Evolutionary conservation across 2,888 invertebrate genomes (phyloP).

Genomic region (Clostera curtula): DNA sequence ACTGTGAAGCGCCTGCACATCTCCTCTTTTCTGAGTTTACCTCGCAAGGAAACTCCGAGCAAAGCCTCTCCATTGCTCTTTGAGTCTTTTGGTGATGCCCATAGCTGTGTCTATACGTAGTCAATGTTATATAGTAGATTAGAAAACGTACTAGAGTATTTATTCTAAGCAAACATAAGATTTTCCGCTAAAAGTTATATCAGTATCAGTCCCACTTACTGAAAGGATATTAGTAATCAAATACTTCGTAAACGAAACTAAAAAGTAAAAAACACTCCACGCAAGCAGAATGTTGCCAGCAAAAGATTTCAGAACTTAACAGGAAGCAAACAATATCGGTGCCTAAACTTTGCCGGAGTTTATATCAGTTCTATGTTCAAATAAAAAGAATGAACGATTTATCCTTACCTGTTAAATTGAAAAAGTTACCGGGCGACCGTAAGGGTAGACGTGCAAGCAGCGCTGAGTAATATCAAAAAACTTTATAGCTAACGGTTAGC

Average conservation of each 20-base stretch:
- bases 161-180: no score
- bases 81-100: no score
- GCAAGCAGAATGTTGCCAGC: slow-evolving; percentile 26
- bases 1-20: no score
- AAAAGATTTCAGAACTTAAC: slow-evolving; percentile 52
- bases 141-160: no score
- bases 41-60: no score
- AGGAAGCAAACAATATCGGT: slow-evolving; percentile 53
- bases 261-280: slow-evolving; percentile 12
- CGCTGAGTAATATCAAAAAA: slow-evolving; percentile 72
- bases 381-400: slow-evolving; percentile 74
- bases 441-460: slow-evolving; percentile 66
- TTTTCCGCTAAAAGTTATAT: no score
- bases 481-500: slow-evolving; percentile 58
- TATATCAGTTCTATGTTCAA: slow-evolving; percentile 70
- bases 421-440: slow-evolving; percentile 69
- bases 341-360: slow-evolving; percentile 55
- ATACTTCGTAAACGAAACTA: not conserved
- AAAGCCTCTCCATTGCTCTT: no score
- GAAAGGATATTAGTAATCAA: not conserved
- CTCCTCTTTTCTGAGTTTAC: no score
- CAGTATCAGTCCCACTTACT: no score
- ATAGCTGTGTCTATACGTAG: no score
- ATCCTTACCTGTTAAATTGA: slow-evolving; percentile 75
- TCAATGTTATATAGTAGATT: no score